Percentiles rank a stretch among this genome's conserved stretches.
These are phyloP conservation scores for Helicolenus hilgendorfi DNA, from an alignment of 2,797 vertebrate genomes.

Conservation along the genomic window DNA sequence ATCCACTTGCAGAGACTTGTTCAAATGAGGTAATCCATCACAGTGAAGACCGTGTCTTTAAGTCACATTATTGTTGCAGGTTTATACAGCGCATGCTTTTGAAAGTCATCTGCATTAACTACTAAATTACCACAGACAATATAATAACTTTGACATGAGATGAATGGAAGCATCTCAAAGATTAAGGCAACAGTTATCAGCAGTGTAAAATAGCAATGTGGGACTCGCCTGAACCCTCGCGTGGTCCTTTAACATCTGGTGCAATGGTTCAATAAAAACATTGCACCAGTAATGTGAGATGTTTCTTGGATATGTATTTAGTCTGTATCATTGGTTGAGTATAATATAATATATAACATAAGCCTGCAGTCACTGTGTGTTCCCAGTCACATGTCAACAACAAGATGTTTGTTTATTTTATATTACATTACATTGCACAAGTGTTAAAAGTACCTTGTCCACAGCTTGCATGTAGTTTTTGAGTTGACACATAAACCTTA, in stretches of 20 bases:
- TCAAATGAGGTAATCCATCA: neutral
- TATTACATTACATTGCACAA: neutral
- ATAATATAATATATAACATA: neutral
- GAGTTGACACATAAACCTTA: neutral
- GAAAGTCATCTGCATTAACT: neutral
- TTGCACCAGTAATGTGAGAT: neutral
- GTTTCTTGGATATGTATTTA: neutral
- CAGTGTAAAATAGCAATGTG: neutral
- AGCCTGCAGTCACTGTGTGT: neutral
- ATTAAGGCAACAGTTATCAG: neutral
- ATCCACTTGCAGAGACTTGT: conserved; percentile 34
- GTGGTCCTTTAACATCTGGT: neutral
- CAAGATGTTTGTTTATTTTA: neutral
- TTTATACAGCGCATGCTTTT: neutral
- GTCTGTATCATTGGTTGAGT: neutral
- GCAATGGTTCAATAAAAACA: neutral
- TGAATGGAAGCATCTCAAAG: neutral
- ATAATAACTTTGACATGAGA: neutral
- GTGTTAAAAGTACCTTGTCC: neutral
- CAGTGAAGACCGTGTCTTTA: neutral
- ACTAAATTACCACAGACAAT: neutral
- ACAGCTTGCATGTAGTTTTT: neutral
- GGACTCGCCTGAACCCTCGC: neutral
- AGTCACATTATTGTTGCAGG: neutral
- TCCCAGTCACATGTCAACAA: neutral